Evolutionary conservation across 1,140 invertebrate genomes (phyloP), one percentile per base, ranked within the genome.

Genomic region (roundworm (Caenorhabditis elegans)): DNA sequence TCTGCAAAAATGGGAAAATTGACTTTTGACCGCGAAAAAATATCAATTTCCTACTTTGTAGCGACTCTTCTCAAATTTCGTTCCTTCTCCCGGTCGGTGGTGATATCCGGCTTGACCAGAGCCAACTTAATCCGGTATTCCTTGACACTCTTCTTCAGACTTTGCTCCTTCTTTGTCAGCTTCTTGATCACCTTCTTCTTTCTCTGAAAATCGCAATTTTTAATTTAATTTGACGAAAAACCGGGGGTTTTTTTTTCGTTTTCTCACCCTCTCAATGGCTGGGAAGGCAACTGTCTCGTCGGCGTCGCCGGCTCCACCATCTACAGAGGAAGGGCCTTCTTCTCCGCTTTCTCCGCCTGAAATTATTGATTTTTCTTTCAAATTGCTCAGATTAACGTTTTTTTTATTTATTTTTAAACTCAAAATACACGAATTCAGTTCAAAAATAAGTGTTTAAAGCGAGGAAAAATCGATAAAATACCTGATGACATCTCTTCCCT

Each of bases 31-130:
- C 70, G 8, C 36, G n/a, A n/a, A n/a, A n/a, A n/a, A n/a, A n/a
- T n/a, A n/a, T n/a, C n/a, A n/a, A n/a, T n/a, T n/a, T 3, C 76
- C 19, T 34, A 77, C 76, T 76, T 81, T 47, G 80, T 81, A 43
- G 80, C 80, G 28, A 81, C 51, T 28, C 49, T 36, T 60, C 80
- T 81, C 43, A 81, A 60, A 49, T 51, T 47, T 70, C 80, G 46
- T 39, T 81, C 80, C 31, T 70, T 81, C 65, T 81, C 80, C 24
- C 75, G 34, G 70, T 81, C 75, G 31, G 80, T 81, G 43, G 70
- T 28, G 24, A 49, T 46, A 48, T 81, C 80, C 24, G 80, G 80
- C 31, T 76, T 81, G 24, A 81, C 65, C 36, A 81, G 34, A 6
- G 53, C 80, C 43, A 60, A 31, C 15, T 39, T 53, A 13, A 36